Evolutionary conservation across 2,888 invertebrate species (phyloP).

Genomic region (Dexiosoma caninum): DNA sequence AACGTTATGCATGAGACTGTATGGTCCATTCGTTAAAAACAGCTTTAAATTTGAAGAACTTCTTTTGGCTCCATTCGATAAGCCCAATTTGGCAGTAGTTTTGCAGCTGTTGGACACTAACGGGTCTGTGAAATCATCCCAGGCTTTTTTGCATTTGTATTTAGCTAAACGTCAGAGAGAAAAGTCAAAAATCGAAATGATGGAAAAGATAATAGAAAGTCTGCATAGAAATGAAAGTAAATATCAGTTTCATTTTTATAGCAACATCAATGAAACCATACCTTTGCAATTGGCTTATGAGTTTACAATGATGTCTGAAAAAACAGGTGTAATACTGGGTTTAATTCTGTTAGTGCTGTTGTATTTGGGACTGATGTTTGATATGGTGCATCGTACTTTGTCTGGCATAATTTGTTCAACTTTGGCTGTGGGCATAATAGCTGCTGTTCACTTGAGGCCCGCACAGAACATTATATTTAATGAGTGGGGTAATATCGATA

Average conservation of each 20-base stretch:
- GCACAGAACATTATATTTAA: constrained; percentile 41
- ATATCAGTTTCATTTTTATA: constrained; percentile 42
- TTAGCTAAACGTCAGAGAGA: background rate
- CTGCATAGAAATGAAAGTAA: background rate
- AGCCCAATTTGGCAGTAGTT: background rate
- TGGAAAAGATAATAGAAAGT: constrained; percentile 36
- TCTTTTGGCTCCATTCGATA: background rate
- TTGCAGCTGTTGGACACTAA: background rate
- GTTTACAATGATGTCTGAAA: constrained; percentile 14
- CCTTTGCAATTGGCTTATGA: constrained; percentile 50
- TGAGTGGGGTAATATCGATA: constrained; percentile 58
- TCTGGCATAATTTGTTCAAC: constrained; percentile 57
- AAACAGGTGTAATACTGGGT: constrained; percentile 26
- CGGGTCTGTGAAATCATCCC: background rate
- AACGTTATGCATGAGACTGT: constrained; percentile 30
- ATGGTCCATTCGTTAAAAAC: constrained; percentile 45
- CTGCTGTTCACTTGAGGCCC: constrained; percentile 47
- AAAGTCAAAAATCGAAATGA: background rate
- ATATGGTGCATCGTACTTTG: constrained; percentile 59
- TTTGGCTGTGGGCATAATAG: constrained; percentile 52
- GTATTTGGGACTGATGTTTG: constrained; percentile 48
- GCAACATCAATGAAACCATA: constrained; percentile 36
- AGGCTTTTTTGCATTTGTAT: constrained; percentile 10
- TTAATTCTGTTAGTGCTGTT: constrained; percentile 28
- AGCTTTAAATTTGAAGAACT: constrained; percentile 5